Evolutionary conservation across 2,113 vertebrate species (phyloP), one percentile per base, ranked within the genome.

Genomic region (Chaenogobius annularis): DNA sequence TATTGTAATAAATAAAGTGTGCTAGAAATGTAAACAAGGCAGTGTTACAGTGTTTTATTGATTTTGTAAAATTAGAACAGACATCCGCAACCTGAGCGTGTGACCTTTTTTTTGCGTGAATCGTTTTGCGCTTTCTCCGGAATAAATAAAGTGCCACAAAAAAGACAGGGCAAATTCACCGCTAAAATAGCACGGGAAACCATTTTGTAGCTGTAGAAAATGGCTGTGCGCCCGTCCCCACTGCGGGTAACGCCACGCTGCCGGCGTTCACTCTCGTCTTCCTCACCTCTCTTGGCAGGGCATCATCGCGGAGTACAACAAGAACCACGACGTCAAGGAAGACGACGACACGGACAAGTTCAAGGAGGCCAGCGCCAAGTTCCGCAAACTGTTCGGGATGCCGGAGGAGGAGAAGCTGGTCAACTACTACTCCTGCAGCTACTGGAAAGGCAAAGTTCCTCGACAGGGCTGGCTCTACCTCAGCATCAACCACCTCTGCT

Each of bases 391-490:
- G 14, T 99, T 99, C 66, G 95, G 95, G 14, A 98, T 99, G 97
- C 98, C 98, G 0, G 97, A 98, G 20, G 97, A 98, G 69, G 98
- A 99, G 88, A 99, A 98, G 84, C 92, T 99, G 50, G 98, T 99
- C 73, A 99, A 99, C 90, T 99, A 99, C 69, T 99, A 99, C 82
- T 98, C 98, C 17, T 99, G 98, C 91, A 99, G 97, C 85, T 99
- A 95, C 90, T 99, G 98, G 98, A 99, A 98, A 84, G 97, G 97
- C 54, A 96, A 94, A 67, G 97, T 99, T 15, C 98, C 98, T 0
- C 94, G 98, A 0, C 98, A 99, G 87, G 98, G 98, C n/a, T 99
- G 98, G 96, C 92, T 99, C 78, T 99, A 99, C 91, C 96, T 99
- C 90, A 99, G 98, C 93, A 98, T 99, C 90, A 99, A 99, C 91